These are phyloP conservation scores for Atta texana DNA, from an alignment of 1,140 invertebrate species.

Conservation along the genomic window DNA sequence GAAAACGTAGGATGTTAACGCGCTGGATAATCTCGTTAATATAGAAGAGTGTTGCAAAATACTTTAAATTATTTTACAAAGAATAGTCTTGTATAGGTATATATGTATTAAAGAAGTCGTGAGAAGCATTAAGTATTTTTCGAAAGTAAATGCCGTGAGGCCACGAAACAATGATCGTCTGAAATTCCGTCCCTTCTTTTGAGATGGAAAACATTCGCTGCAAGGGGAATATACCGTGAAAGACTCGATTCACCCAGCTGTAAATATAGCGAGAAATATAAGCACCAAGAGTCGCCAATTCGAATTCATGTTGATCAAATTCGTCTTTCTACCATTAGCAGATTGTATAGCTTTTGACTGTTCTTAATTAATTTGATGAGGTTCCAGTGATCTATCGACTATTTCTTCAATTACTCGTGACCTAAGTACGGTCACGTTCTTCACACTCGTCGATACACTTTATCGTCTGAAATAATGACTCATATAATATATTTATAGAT, in stretches of 20 bases:
- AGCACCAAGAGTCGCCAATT: slow-evolving; percentile 70
- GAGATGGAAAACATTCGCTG: slow-evolving; percentile 62
- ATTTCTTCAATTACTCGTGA: slow-evolving; percentile 76
- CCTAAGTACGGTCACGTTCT: slow-evolving; percentile 12
- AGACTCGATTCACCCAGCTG: slow-evolving; percentile 67
- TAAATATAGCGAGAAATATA: slow-evolving; percentile 52
- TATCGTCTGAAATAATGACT: slow-evolving; percentile 1
- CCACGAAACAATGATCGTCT: slow-evolving; percentile 71
- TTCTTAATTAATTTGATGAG: slow-evolving; percentile 79
- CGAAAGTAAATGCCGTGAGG: slow-evolving; percentile 1
- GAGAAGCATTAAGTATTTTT: slow-evolving; percentile 57
- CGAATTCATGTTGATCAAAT: slow-evolving; percentile 77
- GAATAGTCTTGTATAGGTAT: not conserved
- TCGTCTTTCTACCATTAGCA: slow-evolving; percentile 80
- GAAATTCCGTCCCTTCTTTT: slow-evolving; percentile 53
- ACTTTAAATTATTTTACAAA: slow-evolving; percentile 47
- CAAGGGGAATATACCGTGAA: slow-evolving; percentile 37
- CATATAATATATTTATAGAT: not conserved
- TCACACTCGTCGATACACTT: not conserved
- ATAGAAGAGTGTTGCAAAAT: not conserved
- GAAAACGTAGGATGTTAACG: not conserved
- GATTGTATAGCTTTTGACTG: slow-evolving; percentile 80
- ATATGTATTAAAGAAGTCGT: slow-evolving; percentile 20
- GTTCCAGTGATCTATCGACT: slow-evolving; percentile 77
- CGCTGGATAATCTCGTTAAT: not conserved